Conservation (phyloP, 2,797 vertebrate genomes). For the Sebastes cheni region DNA sequence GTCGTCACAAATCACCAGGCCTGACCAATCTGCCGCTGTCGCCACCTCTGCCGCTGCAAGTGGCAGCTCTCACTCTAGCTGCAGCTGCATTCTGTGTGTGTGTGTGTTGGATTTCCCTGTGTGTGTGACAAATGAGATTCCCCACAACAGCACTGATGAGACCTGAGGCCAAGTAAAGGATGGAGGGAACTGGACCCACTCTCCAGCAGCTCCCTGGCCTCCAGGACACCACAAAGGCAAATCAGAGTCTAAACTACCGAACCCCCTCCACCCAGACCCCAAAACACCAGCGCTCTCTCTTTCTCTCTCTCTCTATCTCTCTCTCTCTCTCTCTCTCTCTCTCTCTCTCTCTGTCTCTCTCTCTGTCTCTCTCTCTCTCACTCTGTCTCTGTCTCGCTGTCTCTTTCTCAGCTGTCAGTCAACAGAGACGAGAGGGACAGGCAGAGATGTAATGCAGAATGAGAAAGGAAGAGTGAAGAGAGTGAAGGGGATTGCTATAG, state of each 20-base stretch:
- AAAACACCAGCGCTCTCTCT: slow-evolving; percentile 19
- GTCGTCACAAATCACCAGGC: slow-evolving; percentile 65
- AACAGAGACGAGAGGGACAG: slow-evolving; percentile 39
- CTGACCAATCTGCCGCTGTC: slow-evolving; percentile 73
- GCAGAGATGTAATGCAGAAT: slow-evolving; percentile 21
- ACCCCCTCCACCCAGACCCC: slow-evolving; percentile 17
- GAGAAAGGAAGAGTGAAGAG: slow-evolving; percentile 9
- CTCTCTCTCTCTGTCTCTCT: slow-evolving; percentile 37
- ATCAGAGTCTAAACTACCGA: slow-evolving; percentile 63
- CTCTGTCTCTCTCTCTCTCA: slow-evolving; percentile 41
- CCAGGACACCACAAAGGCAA: slow-evolving; percentile 81
- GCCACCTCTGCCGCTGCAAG: slow-evolving; percentile 86
- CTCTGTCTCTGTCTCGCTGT: slow-evolving; percentile 36
- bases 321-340: slow-evolving; percentile 41
- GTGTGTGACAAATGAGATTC: slow-evolving; percentile 89
- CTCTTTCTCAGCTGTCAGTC: slow-evolving; percentile 55
- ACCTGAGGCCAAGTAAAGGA: slow-evolving; percentile 78
- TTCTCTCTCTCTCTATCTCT: slow-evolving; percentile 34
- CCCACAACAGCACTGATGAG: slow-evolving; percentile 86
- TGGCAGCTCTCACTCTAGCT: slow-evolving; percentile 87
- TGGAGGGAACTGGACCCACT: slow-evolving; percentile 66
- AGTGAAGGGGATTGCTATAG: slow-evolving; percentile 14
- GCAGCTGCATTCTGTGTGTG: slow-evolving; percentile 52
- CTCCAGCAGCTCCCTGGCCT: slow-evolving; percentile 79
- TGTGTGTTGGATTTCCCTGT: slow-evolving; percentile 41